Conservation (phyloP, 2,797 vertebrate genomes). For the Eulemur albifrons region DNA sequence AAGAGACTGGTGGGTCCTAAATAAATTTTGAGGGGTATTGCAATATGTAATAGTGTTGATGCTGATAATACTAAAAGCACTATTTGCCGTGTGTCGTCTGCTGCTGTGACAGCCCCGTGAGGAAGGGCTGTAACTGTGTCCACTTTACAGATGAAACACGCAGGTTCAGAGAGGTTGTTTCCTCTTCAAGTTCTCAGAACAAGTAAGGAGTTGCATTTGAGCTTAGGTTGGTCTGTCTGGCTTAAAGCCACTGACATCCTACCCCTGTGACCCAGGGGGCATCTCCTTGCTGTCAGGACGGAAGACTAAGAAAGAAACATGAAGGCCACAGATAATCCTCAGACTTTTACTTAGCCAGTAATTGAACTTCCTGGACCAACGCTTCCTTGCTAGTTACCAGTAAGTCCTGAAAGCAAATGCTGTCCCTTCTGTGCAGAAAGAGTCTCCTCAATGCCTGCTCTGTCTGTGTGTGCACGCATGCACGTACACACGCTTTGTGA, state of each 20-base stretch:
- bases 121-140: not conserved
- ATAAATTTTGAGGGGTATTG: not conserved
- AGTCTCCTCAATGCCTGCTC: not conserved
- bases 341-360: not conserved
- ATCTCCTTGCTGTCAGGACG: not conserved
- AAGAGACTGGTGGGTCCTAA: not conserved
- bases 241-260: not conserved
- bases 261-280: not conserved
- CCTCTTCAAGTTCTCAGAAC: not conserved
- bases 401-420: too few species aligned
- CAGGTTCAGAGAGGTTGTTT: not conserved
- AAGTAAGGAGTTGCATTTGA: not conserved
- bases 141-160: not conserved
- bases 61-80: not conserved
- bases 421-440: not conserved
- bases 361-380: not conserved
- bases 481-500: fast-evolving
- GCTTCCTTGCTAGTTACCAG: not conserved
- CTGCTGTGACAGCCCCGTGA: not conserved
- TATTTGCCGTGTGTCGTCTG: not conserved
- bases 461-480: too few species aligned
- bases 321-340: not conserved
- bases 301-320: not conserved
- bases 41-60: not conserved
- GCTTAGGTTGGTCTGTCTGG: not conserved